Conservation (phyloP, 2,888 invertebrate genomes). For the Drosophila barbarae region DNA sequence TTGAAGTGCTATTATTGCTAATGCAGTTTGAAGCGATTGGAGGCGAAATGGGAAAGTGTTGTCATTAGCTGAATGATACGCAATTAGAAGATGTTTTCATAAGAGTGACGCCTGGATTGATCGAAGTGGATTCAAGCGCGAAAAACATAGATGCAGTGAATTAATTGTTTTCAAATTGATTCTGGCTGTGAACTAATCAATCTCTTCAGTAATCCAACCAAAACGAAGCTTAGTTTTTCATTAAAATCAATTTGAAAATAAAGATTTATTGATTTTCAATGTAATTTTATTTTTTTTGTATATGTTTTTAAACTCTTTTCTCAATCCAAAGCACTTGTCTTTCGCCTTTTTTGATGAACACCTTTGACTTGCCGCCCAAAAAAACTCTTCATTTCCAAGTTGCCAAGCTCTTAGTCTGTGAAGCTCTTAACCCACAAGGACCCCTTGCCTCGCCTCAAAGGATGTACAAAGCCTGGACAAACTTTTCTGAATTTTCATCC, state of each 20-base stretch:
- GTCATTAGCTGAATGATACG: constrained; percentile 29
- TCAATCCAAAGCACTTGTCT: not conserved
- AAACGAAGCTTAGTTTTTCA: not conserved
- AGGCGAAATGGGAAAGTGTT: constrained; percentile 23
- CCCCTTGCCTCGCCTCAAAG: constrained; percentile 5
- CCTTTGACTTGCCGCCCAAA: constrained; percentile 31
- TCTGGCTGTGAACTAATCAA: not conserved
- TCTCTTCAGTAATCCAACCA: not conserved
- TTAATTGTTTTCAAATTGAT: not conserved
- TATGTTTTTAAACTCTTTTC: no score
- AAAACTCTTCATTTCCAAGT: constrained; percentile 21
- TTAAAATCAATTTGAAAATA: not conserved
- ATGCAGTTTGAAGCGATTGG: constrained; percentile 40
- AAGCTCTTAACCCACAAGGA: constrained; percentile 21
- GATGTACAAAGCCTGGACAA: constrained; percentile 18
- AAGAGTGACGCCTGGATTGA: constrained; percentile 8
- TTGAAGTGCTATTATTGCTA: constrained; percentile 36
- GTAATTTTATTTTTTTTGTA: not conserved
- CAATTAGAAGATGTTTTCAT: constrained; percentile 22
- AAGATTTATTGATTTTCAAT: not conserved
- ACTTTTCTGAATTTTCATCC: constrained; percentile 36
- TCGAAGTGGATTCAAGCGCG: constrained; percentile 10
- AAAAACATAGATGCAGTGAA: not conserved
- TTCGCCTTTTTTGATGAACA: not conserved
- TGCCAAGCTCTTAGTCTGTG: constrained; percentile 19